Base-by-base conservation (phyloP, 2,113 vertebrate species). In the Fregetta grallaria region DNA sequence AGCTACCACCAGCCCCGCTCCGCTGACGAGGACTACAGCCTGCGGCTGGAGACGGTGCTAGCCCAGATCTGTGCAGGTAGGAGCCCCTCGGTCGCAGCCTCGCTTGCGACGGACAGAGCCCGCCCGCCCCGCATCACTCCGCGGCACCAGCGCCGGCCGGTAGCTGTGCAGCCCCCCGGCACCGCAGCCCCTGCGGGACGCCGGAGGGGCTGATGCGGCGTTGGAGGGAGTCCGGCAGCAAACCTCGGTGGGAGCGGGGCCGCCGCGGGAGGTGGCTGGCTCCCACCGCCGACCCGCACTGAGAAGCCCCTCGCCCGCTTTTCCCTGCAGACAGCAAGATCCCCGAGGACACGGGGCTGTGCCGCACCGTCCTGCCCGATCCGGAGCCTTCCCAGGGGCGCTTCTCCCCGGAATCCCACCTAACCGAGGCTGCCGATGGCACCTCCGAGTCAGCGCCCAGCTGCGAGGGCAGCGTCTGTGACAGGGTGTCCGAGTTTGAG, bases 1-100 rank as follows among this genome's bases (percentile, higher is more conserved):
- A 99, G 99, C 95, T 99, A 99, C 98, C 99, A 99, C 97, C 99
- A 99, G 94, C 99, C 98, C 34, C 98, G 99, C 15, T 97, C 96
- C 27, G 95, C 98, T 14, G 99, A 99, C 94, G 99, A 99, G 58
- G 98, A 99, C 94, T 98, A 98, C 89, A 91, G 95, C 95, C 97
- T 95, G 94, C 97, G 97, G 23, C 96, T 98, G 95, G 99, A 99
- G 89, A 95, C 95, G 3, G 97, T 98, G 10, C 97, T 99, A 58
- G 98, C 98, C 53, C 98, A 98, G 7, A 99, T 99, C 74, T 98
- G 98, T 89, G 98, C 99, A 99, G 99, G 99, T 99, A 97, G 70
- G 98, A 86, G n/a, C 25, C 45, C 40, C 44, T 65, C 53, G 38
- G 52, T 27, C 14, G 14, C 58, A 67, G 68, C 12, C 73, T 50